Evolutionary conservation across 2,797 vertebrate species (phyloP), one percentile per base, ranked within the genome.

Genomic region (Lophotriccus pileatus): DNA sequence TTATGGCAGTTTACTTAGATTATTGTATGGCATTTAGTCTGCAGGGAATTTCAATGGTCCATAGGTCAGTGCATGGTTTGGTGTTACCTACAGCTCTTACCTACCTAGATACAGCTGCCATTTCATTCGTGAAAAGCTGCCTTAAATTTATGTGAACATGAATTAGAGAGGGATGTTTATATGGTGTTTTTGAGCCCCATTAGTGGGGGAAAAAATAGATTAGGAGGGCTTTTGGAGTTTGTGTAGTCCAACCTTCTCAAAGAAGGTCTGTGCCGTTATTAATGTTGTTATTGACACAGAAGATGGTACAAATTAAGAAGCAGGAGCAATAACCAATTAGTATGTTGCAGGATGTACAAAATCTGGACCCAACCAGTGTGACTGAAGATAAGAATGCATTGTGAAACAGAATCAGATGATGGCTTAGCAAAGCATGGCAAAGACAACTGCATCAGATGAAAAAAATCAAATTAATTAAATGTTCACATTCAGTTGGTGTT

Each of bases 381-480:
- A 69, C 7, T 34, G 59, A 63, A 84, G 41, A 36, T 50, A 73
- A 69, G 28, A 77, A 43, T 50, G 20, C 20, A 6, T 24, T 63
- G 37, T 84, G 74, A 84, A 95, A 87, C 36, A 36, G 55, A 32
- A 93, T 94, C 74, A 82, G 41, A 12, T 72, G 44, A 49, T 79
- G 44, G 32, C 52, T 94, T 76, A 92, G 67, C 17, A 95, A 79
- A 93, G 47, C 41, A 53, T 49, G 63, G 32, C 66, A 67, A 84
- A 90, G 77, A 89, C 59, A 60, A 66, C 53, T n/a, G 56, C 59
- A 70, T 87, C 63, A 76, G 77, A 69, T 90, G 52, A 76, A 93
- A 94, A 94, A 96, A 94, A 66, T 76, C 36, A 49, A 59, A 87
- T 86, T 90, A 79, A 88, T 95, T 92, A 90, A 79, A 73, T 89